Base-by-base conservation (phyloP, 2,888 invertebrate species). In the Volucella inflata region DNA sequence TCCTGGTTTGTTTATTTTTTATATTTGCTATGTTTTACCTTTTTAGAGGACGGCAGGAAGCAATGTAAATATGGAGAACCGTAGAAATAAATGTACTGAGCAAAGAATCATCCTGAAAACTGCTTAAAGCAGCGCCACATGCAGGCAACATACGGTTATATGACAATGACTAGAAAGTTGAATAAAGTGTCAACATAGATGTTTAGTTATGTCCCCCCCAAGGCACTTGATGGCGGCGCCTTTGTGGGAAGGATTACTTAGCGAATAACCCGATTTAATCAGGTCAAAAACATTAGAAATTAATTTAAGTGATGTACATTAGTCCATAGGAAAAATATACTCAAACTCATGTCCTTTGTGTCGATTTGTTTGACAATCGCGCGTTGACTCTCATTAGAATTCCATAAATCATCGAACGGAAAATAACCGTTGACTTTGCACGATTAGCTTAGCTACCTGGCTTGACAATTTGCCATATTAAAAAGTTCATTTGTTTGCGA, bases 351-450 rank as follows among this genome's bases (percentile, higher is more conserved):
- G 10, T 40, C 12, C 17, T 40, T 21, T 6, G 6, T 30, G 30
- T 55, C 14, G 30, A 14, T 53, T 71, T 60, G 53, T 12, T 71
- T 4, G 40, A n/a, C 59, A 71, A 14, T 72, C 40, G 30, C 60
- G 48, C 17, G 64, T 76, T 53, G 30, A 60, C 11, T 57, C 72
- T 72, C 53, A 57, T 83, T 68, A 67, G 72, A 64, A 72, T 78
- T 68, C 78, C 77, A 82, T 82, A 78, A 72, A 62, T 51, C 42
- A 38, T 60, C 44, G 38, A 68, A 72, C 57, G 67, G 62, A 83
- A 67, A 78, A 51, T 60, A 40, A 51, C 60, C 48, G 16, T 2
- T 10, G n/a, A 57, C 50, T 14, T 16, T 71, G 70, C 57, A 71
- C 44, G 76, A 42, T 51, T 30, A 38, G 38, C 46, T 51, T 30